phyloP scores from a whole-genome alignment of 2,888 invertebrate genomes.

The Hermodice carunculata region DNA sequence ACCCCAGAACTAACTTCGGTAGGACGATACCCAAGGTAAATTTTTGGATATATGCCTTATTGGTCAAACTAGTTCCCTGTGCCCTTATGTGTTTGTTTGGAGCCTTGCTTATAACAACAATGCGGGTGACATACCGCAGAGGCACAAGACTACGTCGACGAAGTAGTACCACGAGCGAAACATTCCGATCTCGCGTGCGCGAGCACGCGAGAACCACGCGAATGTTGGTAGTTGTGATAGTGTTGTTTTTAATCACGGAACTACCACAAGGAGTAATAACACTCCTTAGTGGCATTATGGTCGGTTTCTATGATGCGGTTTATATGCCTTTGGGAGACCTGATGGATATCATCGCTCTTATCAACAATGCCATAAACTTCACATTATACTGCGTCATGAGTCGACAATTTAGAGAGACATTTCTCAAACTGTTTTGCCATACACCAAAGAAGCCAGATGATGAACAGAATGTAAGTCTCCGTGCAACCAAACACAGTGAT shows the following conservation, averaged over 20 bases:
- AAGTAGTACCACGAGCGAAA: neutral
- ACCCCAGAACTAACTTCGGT: neutral
- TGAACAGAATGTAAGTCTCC: no score
- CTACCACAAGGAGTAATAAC: constrained; percentile 84
- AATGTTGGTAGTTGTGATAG: constrained; percentile 87
- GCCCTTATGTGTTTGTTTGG: constrained; percentile 82
- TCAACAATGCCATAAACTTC: constrained; percentile 94
- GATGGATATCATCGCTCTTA: constrained; percentile 90
- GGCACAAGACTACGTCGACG: constrained; percentile 18
- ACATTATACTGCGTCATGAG: constrained; percentile 95
- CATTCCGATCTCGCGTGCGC: constrained; percentile 38
- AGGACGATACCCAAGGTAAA: constrained; percentile 21
- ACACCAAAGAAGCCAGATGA: neutral
- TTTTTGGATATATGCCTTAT: constrained; percentile 85
- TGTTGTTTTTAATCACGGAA: constrained; percentile 89
- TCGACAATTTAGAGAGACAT: constrained; percentile 82
- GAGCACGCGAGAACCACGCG: constrained; percentile 81
- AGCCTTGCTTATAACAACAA: constrained; percentile 58
- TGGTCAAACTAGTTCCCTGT: constrained; percentile 92
- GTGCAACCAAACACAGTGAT: no score
- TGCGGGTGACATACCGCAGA: constrained; percentile 20
- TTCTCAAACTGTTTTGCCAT: constrained; percentile 47
- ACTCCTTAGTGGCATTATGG: constrained; percentile 72
- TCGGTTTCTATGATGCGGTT: constrained; percentile 58
- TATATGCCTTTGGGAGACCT: constrained; percentile 79